These are phyloP conservation scores for Odontocerum albicorne DNA, from an alignment of 2,888 invertebrate genomes.

Conservation along the genomic window DNA sequence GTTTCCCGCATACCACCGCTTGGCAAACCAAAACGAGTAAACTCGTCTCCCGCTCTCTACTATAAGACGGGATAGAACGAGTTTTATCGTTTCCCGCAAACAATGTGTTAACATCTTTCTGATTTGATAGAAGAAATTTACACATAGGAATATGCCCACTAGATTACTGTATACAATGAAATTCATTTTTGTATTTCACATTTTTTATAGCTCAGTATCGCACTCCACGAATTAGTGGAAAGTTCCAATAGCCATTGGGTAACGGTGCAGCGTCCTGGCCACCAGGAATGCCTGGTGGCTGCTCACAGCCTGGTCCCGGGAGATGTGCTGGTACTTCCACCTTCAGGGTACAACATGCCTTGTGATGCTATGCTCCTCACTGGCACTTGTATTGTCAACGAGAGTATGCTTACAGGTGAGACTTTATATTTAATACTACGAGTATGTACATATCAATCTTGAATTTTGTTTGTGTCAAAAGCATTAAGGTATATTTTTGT, in stretches of 20 bases:
- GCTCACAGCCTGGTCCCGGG: conserved; percentile 78
- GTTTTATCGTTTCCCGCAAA: too few relatives aligned
- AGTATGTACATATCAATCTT: too few relatives aligned
- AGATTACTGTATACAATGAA: too few relatives aligned
- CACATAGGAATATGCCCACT: not conserved
- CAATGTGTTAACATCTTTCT: too few relatives aligned
- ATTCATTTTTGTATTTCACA: too few relatives aligned
- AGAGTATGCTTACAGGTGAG: conserved; percentile 89
- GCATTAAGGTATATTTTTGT: too few relatives aligned
- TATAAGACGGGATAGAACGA: too few relatives aligned
- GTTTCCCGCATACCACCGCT: too few relatives aligned
- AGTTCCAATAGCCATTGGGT: conserved; percentile 61
- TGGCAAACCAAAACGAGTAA: too few relatives aligned
- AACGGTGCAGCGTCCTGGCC: conserved; percentile 58
- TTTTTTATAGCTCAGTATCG: conserved; percentile 64
- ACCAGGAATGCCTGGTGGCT: conserved; percentile 55
- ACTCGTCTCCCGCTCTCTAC: too few relatives aligned
- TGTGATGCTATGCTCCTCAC: conserved; percentile 85
- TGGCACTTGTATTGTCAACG: conserved; percentile 90
- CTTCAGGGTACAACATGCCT: conserved; percentile 74
- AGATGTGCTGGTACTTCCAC: conserved; percentile 80
- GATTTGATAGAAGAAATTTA: not conserved
- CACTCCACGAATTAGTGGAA: conserved; percentile 68
- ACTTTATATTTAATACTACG: not conserved
- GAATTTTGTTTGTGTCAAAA: too few relatives aligned